These are phyloP conservation scores for Iguana delicatissima DNA, from an alignment of 2,797 vertebrate species.

Conservation along the genomic window DNA sequence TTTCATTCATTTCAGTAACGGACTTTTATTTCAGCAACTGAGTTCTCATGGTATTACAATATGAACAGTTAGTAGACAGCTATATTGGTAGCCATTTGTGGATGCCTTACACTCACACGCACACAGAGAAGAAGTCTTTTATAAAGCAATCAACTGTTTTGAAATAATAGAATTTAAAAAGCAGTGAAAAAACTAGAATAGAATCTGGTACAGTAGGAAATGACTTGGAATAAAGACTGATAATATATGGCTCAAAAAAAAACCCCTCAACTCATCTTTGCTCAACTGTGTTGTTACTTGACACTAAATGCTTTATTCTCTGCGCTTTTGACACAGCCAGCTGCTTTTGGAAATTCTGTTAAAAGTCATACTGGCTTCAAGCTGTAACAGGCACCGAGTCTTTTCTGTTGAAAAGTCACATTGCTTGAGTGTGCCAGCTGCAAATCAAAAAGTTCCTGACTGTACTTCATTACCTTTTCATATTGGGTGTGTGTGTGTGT, in stretches of 20 bases:
- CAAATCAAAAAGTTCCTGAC: slow-evolving; percentile 54
- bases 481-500: slow-evolving; percentile 22
- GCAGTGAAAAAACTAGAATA: not conserved
- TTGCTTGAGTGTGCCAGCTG: slow-evolving; percentile 69
- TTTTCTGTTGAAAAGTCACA: slow-evolving; percentile 76
- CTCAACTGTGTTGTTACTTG: slow-evolving; percentile 75
- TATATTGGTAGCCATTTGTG: not conserved
- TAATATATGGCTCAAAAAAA: slow-evolving; percentile 60
- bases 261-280: slow-evolving; percentile 60
- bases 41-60: too few species aligned
- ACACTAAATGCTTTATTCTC: slow-evolving; percentile 84
- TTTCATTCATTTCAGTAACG: too few species aligned
- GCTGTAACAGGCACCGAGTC: slow-evolving; percentile 84
- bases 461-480: slow-evolving; percentile 45
- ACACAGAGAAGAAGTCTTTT: slow-evolving; percentile 37
- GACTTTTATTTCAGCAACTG: too few species aligned
- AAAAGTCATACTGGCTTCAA: slow-evolving; percentile 80
- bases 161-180: slow-evolving; percentile 37
- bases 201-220: slow-evolving; percentile 49
- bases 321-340: slow-evolving; percentile 82
- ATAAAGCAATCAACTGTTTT: slow-evolving; percentile 22
- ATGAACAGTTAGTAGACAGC: slow-evolving; percentile 31
- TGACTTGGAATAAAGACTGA: slow-evolving; percentile 42
- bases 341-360: slow-evolving; percentile 78
- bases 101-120: not conserved